Base-by-base conservation (phyloP, 2,888 invertebrate species). In the Protula sp. region DNA sequence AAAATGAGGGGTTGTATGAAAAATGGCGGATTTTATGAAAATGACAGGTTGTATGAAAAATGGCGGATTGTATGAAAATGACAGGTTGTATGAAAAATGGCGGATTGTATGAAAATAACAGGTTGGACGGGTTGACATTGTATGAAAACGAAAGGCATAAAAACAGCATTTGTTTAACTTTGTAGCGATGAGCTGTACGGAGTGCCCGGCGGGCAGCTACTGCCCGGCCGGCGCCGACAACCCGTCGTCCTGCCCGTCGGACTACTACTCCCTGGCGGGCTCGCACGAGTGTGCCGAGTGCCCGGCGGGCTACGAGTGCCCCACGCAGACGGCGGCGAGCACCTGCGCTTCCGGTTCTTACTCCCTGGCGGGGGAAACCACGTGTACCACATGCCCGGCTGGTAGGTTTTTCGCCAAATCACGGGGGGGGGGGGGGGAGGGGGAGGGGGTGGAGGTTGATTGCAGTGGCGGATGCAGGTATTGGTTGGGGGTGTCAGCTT, bases 291-390 rank as follows among this genome's bases (percentile, higher is more conserved):
- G 67, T 48, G 52, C 57, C 3, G n/a, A 58, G 4, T 67, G 67
- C 48, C 66, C 65, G 3, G 72, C 76, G 2, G 78, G 78, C 5
- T 59, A 64, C 22, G 68, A 64, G 19, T 78, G 77, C 57, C 72
- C 74, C 2, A 71, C 63, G 0, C 27, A 59, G 4, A 30, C 59
- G 19, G 72, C 74, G 5, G 64, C 61, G 5, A 68, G 68, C 22
- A n/a, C n/a, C n/a, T 78, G 78, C 64, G 63, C 65, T 5, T 67
- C 72, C 22, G 78, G 78, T 38, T 68, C 69, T 0, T 76, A 71
- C 56, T 72, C 76, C 2, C 51, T 64, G 9, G 73, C 67, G 1
- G 70, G 68, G 50, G 71, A 74, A 56, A 64, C 70, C 2, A 56
- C 65, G 0, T 77, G 77, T 60, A 75, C 72, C 0, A 30, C 56